These are phyloP conservation scores for Zootermopsis nevadensis DNA, from an alignment of 2,888 invertebrate genomes.

Conservation along the genomic window DNA sequence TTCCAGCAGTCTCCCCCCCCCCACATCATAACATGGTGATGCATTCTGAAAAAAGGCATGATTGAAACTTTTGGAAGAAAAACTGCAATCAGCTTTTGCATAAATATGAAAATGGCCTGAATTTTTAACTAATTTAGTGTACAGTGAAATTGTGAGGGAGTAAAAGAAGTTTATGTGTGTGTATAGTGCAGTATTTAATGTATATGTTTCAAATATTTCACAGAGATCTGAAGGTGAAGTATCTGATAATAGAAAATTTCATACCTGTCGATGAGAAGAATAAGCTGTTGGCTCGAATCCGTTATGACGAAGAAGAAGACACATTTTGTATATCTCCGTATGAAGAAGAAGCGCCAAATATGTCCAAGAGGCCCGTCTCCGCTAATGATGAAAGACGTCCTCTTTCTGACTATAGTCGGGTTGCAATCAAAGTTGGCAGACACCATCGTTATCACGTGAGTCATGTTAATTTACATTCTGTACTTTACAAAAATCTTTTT, in stretches of 20 bases:
- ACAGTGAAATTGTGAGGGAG: too few relatives aligned
- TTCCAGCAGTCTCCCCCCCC: too few relatives aligned
- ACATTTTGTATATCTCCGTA: conserved; percentile 71
- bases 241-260: conserved; percentile 89
- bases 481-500: too few relatives aligned
- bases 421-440: conserved; percentile 65
- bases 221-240: conserved; percentile 88
- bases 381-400: conserved; percentile 73
- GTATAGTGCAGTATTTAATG: too few relatives aligned
- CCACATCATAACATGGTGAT: too few relatives aligned
- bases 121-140: too few relatives aligned
- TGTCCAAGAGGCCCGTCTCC: conserved; percentile 72
- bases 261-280: conserved; percentile 85
- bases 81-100: too few relatives aligned
- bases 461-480: background rate
- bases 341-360: conserved; percentile 48
- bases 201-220: conserved; percentile 50
- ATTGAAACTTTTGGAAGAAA: too few relatives aligned
- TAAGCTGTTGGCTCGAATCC: conserved; percentile 77
- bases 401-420: conserved; percentile 71
- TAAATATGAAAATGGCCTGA: too few relatives aligned
- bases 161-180: too few relatives aligned
- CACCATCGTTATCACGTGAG: conserved; percentile 60
- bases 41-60: too few relatives aligned
- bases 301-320: conserved; percentile 86